Conservation (phyloP, 2,888 invertebrate species). For the Agrochola litura region DNA sequence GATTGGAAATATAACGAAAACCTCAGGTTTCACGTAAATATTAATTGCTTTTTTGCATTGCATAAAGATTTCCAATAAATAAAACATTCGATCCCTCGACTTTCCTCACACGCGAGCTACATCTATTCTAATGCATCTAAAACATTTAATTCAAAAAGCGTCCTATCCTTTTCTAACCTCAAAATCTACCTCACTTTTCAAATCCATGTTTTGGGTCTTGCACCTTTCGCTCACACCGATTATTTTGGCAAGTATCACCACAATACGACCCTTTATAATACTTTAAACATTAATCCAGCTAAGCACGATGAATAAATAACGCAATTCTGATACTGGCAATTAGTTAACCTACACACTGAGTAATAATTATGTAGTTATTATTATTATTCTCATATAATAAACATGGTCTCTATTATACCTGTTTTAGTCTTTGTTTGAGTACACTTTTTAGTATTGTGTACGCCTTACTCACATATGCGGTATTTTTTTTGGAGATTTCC, state of each 20-base stretch:
- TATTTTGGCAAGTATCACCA: conserved; percentile 82
- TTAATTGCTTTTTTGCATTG: conserved; percentile 29
- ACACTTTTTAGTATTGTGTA: conserved; percentile 62
- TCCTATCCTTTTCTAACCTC: conserved; percentile 41
- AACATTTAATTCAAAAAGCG: conserved; percentile 64
- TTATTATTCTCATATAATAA: conserved; percentile 72
- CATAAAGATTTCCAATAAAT: conserved; percentile 51
- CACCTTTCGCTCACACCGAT: conserved; percentile 82
- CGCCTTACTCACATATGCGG: conserved; percentile 25
- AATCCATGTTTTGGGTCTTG: conserved; percentile 40
- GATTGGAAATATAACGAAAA: conserved; percentile 59
- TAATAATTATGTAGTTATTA: conserved; percentile 71
- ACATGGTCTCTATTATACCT: conserved; percentile 84
- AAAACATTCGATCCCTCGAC: conserved; percentile 31
- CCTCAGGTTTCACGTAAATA: background rate
- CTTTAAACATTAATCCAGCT: conserved; percentile 76
- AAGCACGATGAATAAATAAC: conserved; percentile 82
- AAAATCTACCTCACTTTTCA: conserved; percentile 42
- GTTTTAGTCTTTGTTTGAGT: conserved; percentile 74
- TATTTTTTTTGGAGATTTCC: conserved; percentile 16
- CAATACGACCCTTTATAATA: conserved; percentile 63
- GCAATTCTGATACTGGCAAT: conserved; percentile 72
- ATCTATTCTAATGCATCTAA: conserved; percentile 60
- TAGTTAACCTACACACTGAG: conserved; percentile 82
- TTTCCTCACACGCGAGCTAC: conserved; percentile 49